Evolutionary conservation across 2,797 vertebrate genomes (phyloP), one percentile per base, ranked within the genome.

Genomic region (Falco biarmicus): DNA sequence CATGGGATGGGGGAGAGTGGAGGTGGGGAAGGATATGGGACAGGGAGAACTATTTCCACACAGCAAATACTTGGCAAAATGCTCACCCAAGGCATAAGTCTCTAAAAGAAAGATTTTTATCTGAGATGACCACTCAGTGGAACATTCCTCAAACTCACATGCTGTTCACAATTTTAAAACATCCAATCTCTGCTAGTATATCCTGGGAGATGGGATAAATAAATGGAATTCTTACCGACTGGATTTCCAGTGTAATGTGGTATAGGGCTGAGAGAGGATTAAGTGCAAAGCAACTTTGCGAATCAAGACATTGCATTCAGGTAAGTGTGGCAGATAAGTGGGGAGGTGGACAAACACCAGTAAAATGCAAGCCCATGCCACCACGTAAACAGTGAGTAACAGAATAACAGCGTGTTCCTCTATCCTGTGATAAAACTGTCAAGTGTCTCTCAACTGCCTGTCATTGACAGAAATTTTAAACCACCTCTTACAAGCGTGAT

Each of bases 381-480:
- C 31, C 60, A 45, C 2, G 5, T 39, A 90, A 95, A 61, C 70
- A 84, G 45, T 57, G 48, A 79, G 48, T 43, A 43, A 41, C 41
- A 41, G 41, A 41, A 79, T 90, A 24, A 73, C 64, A 74, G n/a
- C 16, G 63, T 56, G 75, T 59, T 68, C 51, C 11, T 4, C 71
- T 59, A 20, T 56, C 80, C 81, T 76, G 68, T 66, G 86, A 63
- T 91, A 66, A 87, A 94, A 83, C 86, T 92, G 69, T 75, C 89
- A 90, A 50, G 63, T 82, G 34, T 74, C 32, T 93, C 80, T 89
- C 80, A 84, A 75, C 32, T 26, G 74, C 78, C 59, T 47, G 28
- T 90, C 93, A 77, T 5, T 0, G 2, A 77, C 80, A 84, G 84
- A 79, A 74, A 84, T 54, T 48, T 73, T 89, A 92, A 89, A 89